Base-by-base conservation (phyloP, 1,140 invertebrate species). In the Drosophila biarmipes region DNA sequence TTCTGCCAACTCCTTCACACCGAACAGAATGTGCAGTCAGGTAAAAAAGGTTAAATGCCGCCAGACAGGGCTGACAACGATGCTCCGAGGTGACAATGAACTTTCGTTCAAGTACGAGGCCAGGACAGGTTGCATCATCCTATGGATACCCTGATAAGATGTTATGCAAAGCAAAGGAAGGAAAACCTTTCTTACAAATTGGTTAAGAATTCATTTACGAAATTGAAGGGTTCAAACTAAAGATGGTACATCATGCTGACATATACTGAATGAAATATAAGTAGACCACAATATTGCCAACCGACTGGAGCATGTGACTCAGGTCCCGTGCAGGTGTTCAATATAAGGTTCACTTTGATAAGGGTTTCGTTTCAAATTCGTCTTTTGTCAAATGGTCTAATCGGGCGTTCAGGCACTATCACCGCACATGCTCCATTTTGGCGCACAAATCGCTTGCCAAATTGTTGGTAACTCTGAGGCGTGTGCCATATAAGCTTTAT, bases 281-380 rank as follows among this genome's bases (percentile, higher is more conserved):
- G 42, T 19, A 29, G 12, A 29, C 29, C 29, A 8, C 8, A 57
- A 17, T 31, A 45, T 53, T 56, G 24, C 15, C 42, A 42, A 48
- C n/a, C 62, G 31, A 72, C 59, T 72, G 15, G 38, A 24, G 46
- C 72, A 75, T 75, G 72, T 75, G 72, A 75, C 37, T 37, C 8
- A 43, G 19, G 46, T 74, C 72, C 72, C 71, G 71, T 74, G 72
- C 72, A 75, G 72, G 72, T 75, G 72, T 75, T 66, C 71, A 40
- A 66, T 74, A 74, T 53, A 24, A 53, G 35, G 34, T 31, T 21
- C 46, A 21, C 6, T 53, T 19, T 51, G 71, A 74, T 74, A 74
- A 74, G 57, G 29, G 27, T 63, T 31, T 51, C 8, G 10, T 49
- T 35, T 49, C 19, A 15, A 55, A 29, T 24, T 55, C 17, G 42